Base-by-base conservation (phyloP, 2,888 invertebrate genomes). In the Acanthosepion pharaonis region DNA sequence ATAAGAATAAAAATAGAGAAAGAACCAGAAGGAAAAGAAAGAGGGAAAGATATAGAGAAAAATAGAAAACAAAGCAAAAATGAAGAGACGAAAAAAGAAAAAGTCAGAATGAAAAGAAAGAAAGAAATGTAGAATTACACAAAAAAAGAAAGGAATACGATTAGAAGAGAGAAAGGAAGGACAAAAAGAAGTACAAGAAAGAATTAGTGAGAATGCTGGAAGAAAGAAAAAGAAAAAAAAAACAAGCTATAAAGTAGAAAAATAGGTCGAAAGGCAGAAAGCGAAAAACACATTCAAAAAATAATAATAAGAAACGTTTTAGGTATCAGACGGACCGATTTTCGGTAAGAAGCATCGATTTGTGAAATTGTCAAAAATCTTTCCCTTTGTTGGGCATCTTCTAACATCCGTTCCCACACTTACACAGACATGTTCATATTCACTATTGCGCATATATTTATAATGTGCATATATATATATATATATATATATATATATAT, bases 261-360 rank as follows among this genome's bases (percentile, higher is more conserved):
- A 78, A 78, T n/a, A 78, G n/a, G 8, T 9, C 1, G 78, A 28
- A n/a, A 78, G 23, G 59, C 59, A 78, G n/a, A 78, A 78, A 78
- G 78, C n/a, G 78, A 78, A 78, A n/a, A 55, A 55, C 55, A 15
- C 15, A 55, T 55, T 55, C 0, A 59, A 59, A 28, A n/a, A n/a
- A n/a, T 11, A 28, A 78, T n/a, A 8, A 28, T 3, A 78, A n/a
- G 78, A 78, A 15, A 9, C 28, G n/a, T 78, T 78, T 78, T 15
- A 78, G 78, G 11, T 78, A n/a, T 78, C n/a, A 28, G 78, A 78
- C 78, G 78, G 78, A 78, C 78, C 28, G 78, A 78, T 78, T 78
- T 78, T n/a, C n/a, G 78, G 78, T 78, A 78, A 78, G n/a, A 78
- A n/a, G 78, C 78, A 78, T 78, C n/a, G 78, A 78, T 78, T 78